Evolutionary conservation across 1,140 invertebrate genomes (phyloP), one percentile per base, ranked within the genome.

Genomic region (Elymnias hypermnestra): DNA sequence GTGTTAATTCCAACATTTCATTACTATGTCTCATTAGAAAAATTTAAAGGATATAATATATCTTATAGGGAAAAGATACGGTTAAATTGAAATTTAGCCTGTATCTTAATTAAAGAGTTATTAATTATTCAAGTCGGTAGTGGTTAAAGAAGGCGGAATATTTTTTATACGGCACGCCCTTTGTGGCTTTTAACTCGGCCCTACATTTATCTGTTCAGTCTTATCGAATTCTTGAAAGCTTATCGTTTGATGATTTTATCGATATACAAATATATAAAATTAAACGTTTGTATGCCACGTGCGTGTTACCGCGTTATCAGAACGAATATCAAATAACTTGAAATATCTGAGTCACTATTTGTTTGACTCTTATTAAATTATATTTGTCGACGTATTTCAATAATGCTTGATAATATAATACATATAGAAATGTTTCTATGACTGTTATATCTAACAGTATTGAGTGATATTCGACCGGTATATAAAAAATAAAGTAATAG

Each of bases 51-150:
- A n/a, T n/a, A n/a, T n/a, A n/a, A n/a, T n/a, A n/a, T n/a, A n/a
- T n/a, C n/a, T n/a, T n/a, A n/a, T n/a, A n/a, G n/a, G n/a, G n/a
- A n/a, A n/a, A n/a, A n/a, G n/a, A n/a, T n/a, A n/a, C n/a, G n/a
- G n/a, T n/a, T n/a, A n/a, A n/a, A n/a, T n/a, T n/a, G n/a, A n/a
- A 15, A 41, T 9, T 41, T 41, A 12, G 69, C 67, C 67, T 63
- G 72, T 75, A 66, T 73, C 73, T 75, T 72, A 79, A 79, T 79
- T 74, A 66, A 69, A 15, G 18, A 64, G 65, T 71, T 79, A 74
- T 76, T 79, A 76, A 76, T 74, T 43, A 76, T 74, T 76, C 65
- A 54, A 62, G 46, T 43, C 60, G 53, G 57, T 64, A 62, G 67
- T 68, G 60, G 70, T 77, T 73, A 8, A 66, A 72, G 66, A 69